Percentiles rank a stretch among this genome's conserved stretches.
Evolutionary conservation across 2,888 invertebrate genomes (phyloP).

Genomic region (Hanleya hanleyi): DNA sequence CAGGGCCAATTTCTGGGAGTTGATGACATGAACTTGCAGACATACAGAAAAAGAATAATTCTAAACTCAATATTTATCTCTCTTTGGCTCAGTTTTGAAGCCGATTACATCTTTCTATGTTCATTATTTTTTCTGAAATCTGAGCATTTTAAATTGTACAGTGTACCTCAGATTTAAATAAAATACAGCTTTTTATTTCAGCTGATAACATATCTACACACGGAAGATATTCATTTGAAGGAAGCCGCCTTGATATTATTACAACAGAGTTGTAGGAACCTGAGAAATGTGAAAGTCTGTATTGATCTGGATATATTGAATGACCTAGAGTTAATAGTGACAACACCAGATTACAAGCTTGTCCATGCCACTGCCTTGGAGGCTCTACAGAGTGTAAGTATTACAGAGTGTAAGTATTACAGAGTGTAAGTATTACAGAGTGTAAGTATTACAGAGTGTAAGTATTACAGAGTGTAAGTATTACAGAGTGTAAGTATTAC

Average conservation of each 20-base stretch:
- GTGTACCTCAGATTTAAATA: too few species aligned
- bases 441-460: too few species aligned
- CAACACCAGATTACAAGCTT: neutral
- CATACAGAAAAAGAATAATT: too few species aligned
- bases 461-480: too few species aligned
- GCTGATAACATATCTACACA: slow-evolving; percentile 29
- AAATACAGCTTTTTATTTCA: slow-evolving; percentile 21
- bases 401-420: too few species aligned
- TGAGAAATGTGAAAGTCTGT: slow-evolving; percentile 25
- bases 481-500: too few species aligned
- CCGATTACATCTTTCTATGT: too few species aligned
- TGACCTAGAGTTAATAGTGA: neutral
- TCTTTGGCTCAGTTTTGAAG: too few species aligned
- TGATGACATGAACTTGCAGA: neutral
- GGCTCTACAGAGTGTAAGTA: neutral
- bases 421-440: too few species aligned
- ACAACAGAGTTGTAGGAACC: slow-evolving; percentile 26
- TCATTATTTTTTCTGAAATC: too few species aligned
- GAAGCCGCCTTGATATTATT: slow-evolving; percentile 38
- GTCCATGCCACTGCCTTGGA: neutral
- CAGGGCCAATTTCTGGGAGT: neutral
- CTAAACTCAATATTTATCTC: too few species aligned
- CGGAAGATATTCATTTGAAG: slow-evolving; percentile 26
- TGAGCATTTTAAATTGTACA: too few species aligned
- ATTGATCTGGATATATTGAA: slow-evolving; percentile 31